Evolutionary conservation across 2,888 invertebrate genomes (phyloP), one percentile per base, ranked within the genome.

Genomic region (Pilophorus perplexus): DNA sequence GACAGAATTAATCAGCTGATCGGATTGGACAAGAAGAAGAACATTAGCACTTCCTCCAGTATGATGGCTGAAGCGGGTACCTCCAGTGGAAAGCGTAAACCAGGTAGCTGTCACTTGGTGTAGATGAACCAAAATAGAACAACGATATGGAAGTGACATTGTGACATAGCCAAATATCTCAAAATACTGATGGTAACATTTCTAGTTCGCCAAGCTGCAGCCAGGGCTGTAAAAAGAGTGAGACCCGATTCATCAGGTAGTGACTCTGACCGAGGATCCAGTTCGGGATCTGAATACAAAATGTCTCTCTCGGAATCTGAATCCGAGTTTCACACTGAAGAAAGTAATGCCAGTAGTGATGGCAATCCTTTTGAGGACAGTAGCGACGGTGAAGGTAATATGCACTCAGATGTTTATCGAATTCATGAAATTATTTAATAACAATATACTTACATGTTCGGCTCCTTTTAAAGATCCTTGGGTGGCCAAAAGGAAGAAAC

Each of bases 351-450:
- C 65, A 88, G 88, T 72, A 88, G 88, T 67, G 93, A 93, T 79
- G 93, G 92, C 76, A 95, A 96, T 80, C 95, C 94, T n/a, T 92
- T 91, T 75, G 89, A 88, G 76, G 87, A 85, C 55, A 93, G 88
- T 74, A 85, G 85, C 74, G 88, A 88, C 74, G 88, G 89, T 40
- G 91, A 92, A 74, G 86, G 87, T 72, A 28, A 12, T 8, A 33
- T 33, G 12, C 6, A 28, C 5, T 23, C 89, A 64, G 28, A 2
- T 22, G 20, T 48, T 48, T 6, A 3, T 42, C 2, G 14, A 44
- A 4, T 18, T 74, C n/a, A n/a, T n/a, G n/a, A n/a, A n/a, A n/a
- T n/a, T n/a, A n/a, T n/a, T n/a, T n/a, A n/a, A n/a, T n/a, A n/a
- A n/a, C n/a, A n/a, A 33, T 33, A 33, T 8, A 28, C 5, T 23